phyloP scores from a whole-genome alignment of 2,888 invertebrate genomes.

The Mythimna lalbum region DNA sequence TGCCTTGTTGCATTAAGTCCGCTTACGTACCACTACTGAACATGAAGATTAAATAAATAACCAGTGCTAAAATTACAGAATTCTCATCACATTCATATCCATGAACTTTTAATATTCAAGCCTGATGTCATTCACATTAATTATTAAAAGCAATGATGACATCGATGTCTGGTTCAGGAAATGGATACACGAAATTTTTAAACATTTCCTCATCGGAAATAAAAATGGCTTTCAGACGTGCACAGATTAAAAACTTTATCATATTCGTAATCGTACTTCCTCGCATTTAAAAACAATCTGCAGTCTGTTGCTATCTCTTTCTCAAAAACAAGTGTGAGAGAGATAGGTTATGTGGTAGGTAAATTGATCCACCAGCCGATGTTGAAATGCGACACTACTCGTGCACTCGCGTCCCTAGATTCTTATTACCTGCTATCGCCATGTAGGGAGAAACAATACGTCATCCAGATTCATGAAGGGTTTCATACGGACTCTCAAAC shows the following conservation, averaged over 20 bases:
- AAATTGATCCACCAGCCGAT: conserved; percentile 70
- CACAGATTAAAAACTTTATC: conserved; percentile 59
- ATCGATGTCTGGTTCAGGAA: conserved; percentile 53
- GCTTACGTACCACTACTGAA: too few relatives aligned
- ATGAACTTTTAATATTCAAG: conserved; percentile 20
- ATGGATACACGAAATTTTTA: conserved; percentile 51
- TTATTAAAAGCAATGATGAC: conserved; percentile 51
- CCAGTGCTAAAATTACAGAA: background rate
- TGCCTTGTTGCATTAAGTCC: too few relatives aligned
- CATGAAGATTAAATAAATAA: background rate
- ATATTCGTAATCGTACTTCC: conserved; percentile 50
- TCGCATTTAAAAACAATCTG: conserved; percentile 53
- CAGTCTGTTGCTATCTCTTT: conserved; percentile 55
- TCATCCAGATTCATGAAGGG: conserved; percentile 72
- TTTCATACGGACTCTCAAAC: conserved; percentile 66
- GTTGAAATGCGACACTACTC: conserved; percentile 73
- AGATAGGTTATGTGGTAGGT: conserved; percentile 61
- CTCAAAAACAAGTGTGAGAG: conserved; percentile 45
- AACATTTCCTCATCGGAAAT: conserved; percentile 66
- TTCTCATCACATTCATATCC: background rate
- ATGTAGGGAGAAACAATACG: conserved; percentile 74
- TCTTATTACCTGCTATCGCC: conserved; percentile 74
- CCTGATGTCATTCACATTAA: conserved; percentile 28
- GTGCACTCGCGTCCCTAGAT: conserved; percentile 59
- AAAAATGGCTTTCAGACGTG: conserved; percentile 65